phyloP scores from a whole-genome alignment of 2,888 invertebrate species.

The Nycteola revayana region DNA sequence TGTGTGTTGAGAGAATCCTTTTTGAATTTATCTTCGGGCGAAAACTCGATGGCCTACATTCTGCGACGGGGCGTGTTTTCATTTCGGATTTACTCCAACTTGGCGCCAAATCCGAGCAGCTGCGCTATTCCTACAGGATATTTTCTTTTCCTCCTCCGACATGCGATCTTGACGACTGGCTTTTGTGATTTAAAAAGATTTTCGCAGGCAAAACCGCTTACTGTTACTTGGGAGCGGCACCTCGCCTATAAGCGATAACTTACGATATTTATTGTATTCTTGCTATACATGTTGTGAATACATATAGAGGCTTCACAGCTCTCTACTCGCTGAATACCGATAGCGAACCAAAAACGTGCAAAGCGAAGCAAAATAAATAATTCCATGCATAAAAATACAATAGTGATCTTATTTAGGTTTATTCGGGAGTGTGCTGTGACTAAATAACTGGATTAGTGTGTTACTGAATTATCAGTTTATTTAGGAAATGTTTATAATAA shows the following conservation, averaged over 20 bases:
- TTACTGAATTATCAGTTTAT: too few relatives aligned
- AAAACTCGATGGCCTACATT: constrained; percentile 69
- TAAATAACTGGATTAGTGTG: too few relatives aligned
- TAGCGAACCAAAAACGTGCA: constrained; percentile 9
- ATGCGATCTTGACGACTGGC: constrained; percentile 75
- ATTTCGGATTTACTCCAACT: constrained; percentile 76
- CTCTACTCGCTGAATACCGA: constrained; percentile 7
- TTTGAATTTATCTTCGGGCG: constrained; percentile 67
- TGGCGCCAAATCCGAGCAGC: constrained; percentile 73
- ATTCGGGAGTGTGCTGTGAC: too few relatives aligned
- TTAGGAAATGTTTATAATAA: too few relatives aligned
- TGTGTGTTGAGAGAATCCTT: constrained; percentile 62
- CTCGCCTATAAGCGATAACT: constrained; percentile 50
- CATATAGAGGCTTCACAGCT: constrained; percentile 9
- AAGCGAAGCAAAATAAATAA: background rate
- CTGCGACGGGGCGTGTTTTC: constrained; percentile 65
- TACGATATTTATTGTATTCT: constrained; percentile 30
- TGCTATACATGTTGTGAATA: constrained; percentile 17
- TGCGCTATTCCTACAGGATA: constrained; percentile 68
- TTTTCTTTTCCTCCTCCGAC: constrained; percentile 75
- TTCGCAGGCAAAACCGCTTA: constrained; percentile 71
- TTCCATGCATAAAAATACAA: background rate
- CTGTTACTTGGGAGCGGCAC: constrained; percentile 43
- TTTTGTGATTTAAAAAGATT: constrained; percentile 81
- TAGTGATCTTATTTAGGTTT: too few relatives aligned